Base-by-base conservation (phyloP, 2,888 invertebrate genomes). In the Oegoconia quadripuncta region DNA sequence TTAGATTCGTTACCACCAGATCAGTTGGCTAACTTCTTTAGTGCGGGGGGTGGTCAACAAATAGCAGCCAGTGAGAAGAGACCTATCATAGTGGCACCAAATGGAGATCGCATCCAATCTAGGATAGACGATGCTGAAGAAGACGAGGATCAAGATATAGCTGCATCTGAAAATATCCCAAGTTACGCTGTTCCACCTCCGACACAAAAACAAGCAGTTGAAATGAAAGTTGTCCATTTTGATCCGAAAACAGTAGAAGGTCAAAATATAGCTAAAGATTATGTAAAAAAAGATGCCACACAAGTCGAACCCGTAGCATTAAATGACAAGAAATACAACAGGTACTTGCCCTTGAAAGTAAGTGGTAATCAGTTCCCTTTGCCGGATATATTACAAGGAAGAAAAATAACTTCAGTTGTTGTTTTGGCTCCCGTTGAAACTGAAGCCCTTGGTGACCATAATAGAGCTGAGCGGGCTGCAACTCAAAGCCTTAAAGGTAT, bases 221-320 rank as follows among this genome's bases (percentile, higher is more conserved):
- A 95, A 78, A 93, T 95, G 89, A 95, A 95, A 87, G 95, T 95
- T 32, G 95, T 95, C 6, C 93, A 92, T 57, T 95, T 93, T 59
- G 91, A 95, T 74, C 93, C 94, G 2, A 89, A 91, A 59, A 93
- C 93, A 45, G 89, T 90, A 28, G 91, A 93, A 78, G 94, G 93
- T 40, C 90, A 91, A 59, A 84, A 90, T 37, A 83, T 95, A 33
- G 93, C 93, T 25, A 90, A 92, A 28, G 89, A 91, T 37, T 94
- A 94, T 61, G 90, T 95, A 23, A 89, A 91, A 55, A 89, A 91
- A 35, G 92, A 92, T 61, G 93, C 94, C 14, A 93, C 92, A 1
- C 91, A 91, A 55, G 86, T 94, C 13, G 92, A 93, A 42, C 92
- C 95, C 0, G 94, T 95, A 12, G 90, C 92, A 30, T 81, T 95